Base-by-base conservation (phyloP, 2,888 invertebrate genomes). In the Tethea ocularis region DNA sequence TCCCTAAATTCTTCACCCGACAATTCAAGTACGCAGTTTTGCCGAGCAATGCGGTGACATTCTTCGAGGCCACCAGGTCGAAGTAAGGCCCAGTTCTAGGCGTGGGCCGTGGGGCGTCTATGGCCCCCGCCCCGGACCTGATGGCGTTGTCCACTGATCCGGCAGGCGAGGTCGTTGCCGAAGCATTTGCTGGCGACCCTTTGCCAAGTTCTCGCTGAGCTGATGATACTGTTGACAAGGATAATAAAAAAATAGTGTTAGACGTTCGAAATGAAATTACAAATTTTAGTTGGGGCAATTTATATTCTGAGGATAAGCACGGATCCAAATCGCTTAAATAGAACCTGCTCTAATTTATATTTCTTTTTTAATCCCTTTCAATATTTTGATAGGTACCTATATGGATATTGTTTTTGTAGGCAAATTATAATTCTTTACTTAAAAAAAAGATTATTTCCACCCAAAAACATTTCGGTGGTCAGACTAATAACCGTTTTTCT, bases 11-110 rank as follows among this genome's bases (percentile, higher is more conserved):
- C 93, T 97, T 97, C 68, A 98, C 97, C 64, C 97, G 95, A 89
- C 98, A 98, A 84, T 96, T 97, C 72, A 98, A 94, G 83, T 97
- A 97, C 56, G 98, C 97, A 41, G 97, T 98, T 88, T 98, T 97
- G 69, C 98, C 97, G 60, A 97, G 94, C 55, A 98, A 93, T 0
- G 97, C 97, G 29, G 98, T 98, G 66, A 95, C 93, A 86, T 96
- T 96, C 86, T 95, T 96, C 54, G 96, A 96, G 38, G 95, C 95
- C 59, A 94, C 92, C 76, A 95, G 94, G 85, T 97, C 97, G 83
- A 97, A 96, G 83, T 96, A 96, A 17, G 97, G 97, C n/a, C 95
- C 96, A 62, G 94, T 93, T 65, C 94, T 93, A 52, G 94, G 91
- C 54, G 94, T 89, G 57, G 83, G 94, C 62, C 93, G 80, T 15